phyloP scores from a whole-genome alignment of 2,797 vertebrate species.

The Pachyuromys duprasi region DNA sequence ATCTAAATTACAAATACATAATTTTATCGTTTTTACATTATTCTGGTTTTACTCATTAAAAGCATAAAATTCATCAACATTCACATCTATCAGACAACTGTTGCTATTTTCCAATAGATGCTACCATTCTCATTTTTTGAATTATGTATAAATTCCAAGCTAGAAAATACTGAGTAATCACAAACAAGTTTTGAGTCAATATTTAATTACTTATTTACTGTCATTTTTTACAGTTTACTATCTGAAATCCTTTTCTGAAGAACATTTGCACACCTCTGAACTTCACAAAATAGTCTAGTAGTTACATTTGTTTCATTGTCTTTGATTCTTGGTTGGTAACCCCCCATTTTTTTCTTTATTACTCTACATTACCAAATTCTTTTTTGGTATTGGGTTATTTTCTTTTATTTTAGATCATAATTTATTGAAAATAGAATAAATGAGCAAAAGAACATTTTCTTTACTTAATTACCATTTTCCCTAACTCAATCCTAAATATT shows the following conservation, averaged over 20 bases:
- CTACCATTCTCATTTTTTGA: slow-evolving; percentile 21
- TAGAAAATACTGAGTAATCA: neutral
- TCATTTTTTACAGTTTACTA: neutral
- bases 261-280: neutral
- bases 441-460: neutral
- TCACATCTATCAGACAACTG: neutral
- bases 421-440: neutral
- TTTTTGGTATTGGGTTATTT: neutral
- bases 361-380: neutral
- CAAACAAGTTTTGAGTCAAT: neutral
- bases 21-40: neutral
- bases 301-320: neutral
- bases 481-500: neutral
- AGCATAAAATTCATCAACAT: slow-evolving; percentile 19
- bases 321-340: neutral
- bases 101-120: neutral
- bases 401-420: slow-evolving; percentile 5
- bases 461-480: neutral
- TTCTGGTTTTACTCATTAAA: neutral
- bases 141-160: slow-evolving; percentile 2
- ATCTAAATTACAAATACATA: neutral
- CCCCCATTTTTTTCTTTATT: slow-evolving; percentile 18
- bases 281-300: neutral
- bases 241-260: slow-evolving; percentile 18
- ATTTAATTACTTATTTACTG: neutral